These are phyloP conservation scores for Drosophila diplacantha DNA, from an alignment of 2,888 invertebrate genomes.

Conservation along the genomic window DNA sequence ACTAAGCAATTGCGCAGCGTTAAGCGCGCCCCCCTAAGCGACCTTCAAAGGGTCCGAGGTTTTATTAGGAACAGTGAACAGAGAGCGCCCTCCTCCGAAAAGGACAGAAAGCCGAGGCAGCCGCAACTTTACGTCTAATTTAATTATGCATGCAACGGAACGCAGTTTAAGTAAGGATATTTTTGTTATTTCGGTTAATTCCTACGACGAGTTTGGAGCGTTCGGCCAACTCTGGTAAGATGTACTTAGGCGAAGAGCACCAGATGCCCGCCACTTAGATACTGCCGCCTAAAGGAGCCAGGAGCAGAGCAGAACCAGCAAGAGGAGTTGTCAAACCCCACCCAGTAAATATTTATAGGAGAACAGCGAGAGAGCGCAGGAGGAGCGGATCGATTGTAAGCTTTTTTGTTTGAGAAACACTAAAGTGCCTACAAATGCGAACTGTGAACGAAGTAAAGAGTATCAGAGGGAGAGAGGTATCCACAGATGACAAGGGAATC, in stretches of 20 bases:
- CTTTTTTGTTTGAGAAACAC: slow-evolving; percentile 70
- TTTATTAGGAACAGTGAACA: slow-evolving; percentile 21
- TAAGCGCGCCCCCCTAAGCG: slow-evolving; percentile 12
- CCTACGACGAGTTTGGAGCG: slow-evolving; percentile 29
- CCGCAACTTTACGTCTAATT: slow-evolving; percentile 33
- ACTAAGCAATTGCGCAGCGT: slow-evolving; percentile 13
- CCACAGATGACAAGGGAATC: slow-evolving; percentile 6
- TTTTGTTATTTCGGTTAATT: slow-evolving; percentile 33
- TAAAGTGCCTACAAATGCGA: slow-evolving; percentile 63
- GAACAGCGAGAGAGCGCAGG: background rate
- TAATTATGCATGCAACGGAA: slow-evolving; percentile 17
- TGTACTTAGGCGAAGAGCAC: slow-evolving; percentile 14
- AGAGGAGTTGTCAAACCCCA: slow-evolving; percentile 8
- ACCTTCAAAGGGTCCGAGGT: slow-evolving; percentile 8
- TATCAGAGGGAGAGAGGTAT: slow-evolving; percentile 1
- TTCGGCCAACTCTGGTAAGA: slow-evolving; percentile 20
- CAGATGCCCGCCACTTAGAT: slow-evolving; percentile 14
- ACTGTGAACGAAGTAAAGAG: slow-evolving; percentile 24
- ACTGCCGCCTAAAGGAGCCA: slow-evolving; percentile 14
- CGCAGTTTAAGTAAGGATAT: slow-evolving; percentile 28
- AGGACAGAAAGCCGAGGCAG: slow-evolving; percentile 10
- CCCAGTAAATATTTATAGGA: slow-evolving; percentile 24
- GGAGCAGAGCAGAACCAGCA: background rate
- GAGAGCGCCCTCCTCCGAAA: slow-evolving; percentile 23
- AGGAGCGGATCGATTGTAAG: slow-evolving; percentile 28